These are phyloP conservation scores for Oncorhynchus tshawytscha DNA, from an alignment of 2,113 vertebrate species.

Conservation along the genomic window DNA sequence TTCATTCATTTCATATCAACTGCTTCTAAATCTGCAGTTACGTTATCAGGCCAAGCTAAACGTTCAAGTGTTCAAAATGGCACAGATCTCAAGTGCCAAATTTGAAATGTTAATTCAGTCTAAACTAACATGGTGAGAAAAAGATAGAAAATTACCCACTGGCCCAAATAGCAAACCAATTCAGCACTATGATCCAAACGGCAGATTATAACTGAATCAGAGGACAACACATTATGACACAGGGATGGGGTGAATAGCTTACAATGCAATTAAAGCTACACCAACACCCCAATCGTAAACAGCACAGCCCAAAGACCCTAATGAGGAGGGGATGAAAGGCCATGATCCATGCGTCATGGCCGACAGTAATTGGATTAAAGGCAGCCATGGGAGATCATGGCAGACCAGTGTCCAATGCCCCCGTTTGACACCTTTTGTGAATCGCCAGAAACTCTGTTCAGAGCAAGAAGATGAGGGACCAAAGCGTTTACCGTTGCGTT, in stretches of 20 bases:
- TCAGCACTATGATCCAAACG: too few relatives aligned
- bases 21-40: too few relatives aligned
- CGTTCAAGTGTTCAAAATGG: not conserved
- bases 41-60: too few relatives aligned
- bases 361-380: constrained; percentile 74
- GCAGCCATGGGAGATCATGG: constrained; percentile 53
- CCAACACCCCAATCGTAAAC: constrained; percentile 25
- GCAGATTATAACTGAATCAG: constrained; percentile 41
- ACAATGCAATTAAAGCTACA: constrained; percentile 60
- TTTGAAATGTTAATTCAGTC: too few relatives aligned
- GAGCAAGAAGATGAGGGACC: constrained; percentile 61
- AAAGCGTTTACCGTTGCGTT: constrained; percentile 66
- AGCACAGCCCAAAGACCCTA: not conserved
- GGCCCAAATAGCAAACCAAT: too few relatives aligned
- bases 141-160: too few relatives aligned
- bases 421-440: constrained; percentile 71
- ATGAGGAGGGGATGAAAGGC: constrained; percentile 42
- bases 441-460: constrained; percentile 55
- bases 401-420: constrained; percentile 62
- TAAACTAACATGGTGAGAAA: too few relatives aligned
- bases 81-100: not conserved
- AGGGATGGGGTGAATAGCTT: constrained; percentile 56
- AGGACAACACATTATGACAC: constrained; percentile 70
- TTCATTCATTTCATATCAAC: too few relatives aligned
- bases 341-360: constrained; percentile 38